Base-by-base conservation (phyloP, 2,113 vertebrate species). In the Percina caprodes region DNA sequence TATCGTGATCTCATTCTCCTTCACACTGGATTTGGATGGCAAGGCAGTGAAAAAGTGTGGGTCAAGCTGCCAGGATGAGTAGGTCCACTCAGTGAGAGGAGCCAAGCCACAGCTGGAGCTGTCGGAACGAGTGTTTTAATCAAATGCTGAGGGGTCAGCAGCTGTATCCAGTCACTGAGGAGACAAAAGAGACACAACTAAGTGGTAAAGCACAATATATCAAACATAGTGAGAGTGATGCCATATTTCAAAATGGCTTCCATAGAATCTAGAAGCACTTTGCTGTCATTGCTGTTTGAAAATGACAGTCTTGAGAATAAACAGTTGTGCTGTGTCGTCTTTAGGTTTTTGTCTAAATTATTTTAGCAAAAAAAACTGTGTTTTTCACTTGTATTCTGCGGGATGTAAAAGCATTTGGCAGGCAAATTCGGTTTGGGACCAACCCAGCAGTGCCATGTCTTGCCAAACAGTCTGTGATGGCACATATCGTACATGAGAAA, bases 381-480 rank as follows among this genome's bases (percentile, higher is more conserved):
- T 16, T 48, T 71, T 68, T 58, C 19, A 21, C 3, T 56, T 21
- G 24, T 65, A 23, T 77, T 75, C 35, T 77, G 56, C 39, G 49
- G 55, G 10, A 68, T 62, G 65, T 9, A 52, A 58, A 74, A 65
- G 46, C 18, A 73, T 75, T 84, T 90, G 78, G 82, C 81, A 84
- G 61, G 16, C 55, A 2, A 24, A 52, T 74, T 52, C 1, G 3
- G 14, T 75, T 60, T 77, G 71, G 58, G 63, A 75, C 42, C 26
- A 71, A 58, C 14, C 33, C 55, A 89, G 21, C 21, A 18, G 69
- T 61, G 67, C 30, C 56, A 55, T 70, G 54, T 72, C 18, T 63
- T 88, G 80, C 85, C 84, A 86, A 79, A 82, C 66, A 79, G 78
- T 30, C 45, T 86, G 49, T 73, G 26, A 55, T 74, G 66, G 52